Evolutionary conservation across 2,113 vertebrate species (phyloP), one percentile per base, ranked within the genome.

Genomic region (Mirounga angustirostris): DNA sequence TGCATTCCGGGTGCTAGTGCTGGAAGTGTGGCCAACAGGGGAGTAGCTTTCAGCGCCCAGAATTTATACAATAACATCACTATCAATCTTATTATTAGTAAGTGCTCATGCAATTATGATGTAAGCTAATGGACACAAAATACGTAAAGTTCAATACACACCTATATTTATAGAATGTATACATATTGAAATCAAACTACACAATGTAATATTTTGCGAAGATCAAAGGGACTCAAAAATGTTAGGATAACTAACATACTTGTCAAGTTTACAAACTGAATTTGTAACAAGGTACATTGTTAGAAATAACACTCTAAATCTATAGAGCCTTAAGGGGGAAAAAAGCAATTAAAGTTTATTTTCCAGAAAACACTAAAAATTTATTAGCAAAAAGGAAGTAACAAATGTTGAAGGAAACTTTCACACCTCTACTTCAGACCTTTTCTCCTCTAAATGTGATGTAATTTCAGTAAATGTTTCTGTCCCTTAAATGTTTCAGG

Each of bases 341-440:
- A 18, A 90, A 92, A 76, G 21, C 36, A 61, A 19, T 59, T 80
- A 90, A 93, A 91, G 33, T 79, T 61, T 95, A 79, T 40, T 87
- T 63, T 73, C 69, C 81, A 83, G 91, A 93, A 96, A 84, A 78
- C 28, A 76, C 71, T 26, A 74, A 69, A 82, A 78, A 94, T 79
- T 50, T 74, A 92, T 5, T 80, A 91, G 30, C 43, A 94, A 92
- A 87, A 71, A 43, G 4, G 19, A 52, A 83, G 76, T 88, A 83
- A 79, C 24, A 50, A 26, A 65, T 43, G 40, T 50, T 92, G 33
- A 69, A 16, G 40, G 15, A 89, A 94, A 83, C 30, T 21, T 89
- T 76, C 54, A 80, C 15, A 58, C 58, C 24, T 28, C 6, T 67
- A 84, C 80, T 79, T 96, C 67, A 92, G 65, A 54, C 0, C 50